Evolutionary conservation across 2,113 vertebrate genomes (phyloP).

Genomic region (Cynoglossus semilaevis): DNA sequence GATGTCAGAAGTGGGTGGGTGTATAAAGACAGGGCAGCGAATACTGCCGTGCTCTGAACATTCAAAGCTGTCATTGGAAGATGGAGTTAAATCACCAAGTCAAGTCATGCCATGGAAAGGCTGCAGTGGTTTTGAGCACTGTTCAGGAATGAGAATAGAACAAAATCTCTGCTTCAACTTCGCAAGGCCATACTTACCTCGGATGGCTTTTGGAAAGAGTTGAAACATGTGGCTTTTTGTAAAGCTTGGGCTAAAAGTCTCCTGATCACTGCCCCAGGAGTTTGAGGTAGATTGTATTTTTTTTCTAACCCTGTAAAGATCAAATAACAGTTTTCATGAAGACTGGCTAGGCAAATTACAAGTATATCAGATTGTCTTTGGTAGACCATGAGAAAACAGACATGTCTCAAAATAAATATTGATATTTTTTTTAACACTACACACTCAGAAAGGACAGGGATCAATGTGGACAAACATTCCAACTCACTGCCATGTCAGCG

Average conservation of each 20-base stretch:
- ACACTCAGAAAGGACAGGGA: not conserved
- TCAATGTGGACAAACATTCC: not conserved
- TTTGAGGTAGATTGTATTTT: not conserved
- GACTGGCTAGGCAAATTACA: too few relatives aligned
- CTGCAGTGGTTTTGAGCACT: conserved; percentile 51
- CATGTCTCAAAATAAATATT: too few relatives aligned
- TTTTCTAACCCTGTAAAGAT: too few relatives aligned
- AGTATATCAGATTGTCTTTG: too few relatives aligned
- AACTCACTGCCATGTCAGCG: conserved; percentile 19
- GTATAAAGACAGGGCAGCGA: too few relatives aligned
- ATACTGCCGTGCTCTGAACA: conserved; percentile 27
- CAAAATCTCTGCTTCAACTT: conserved; percentile 35
- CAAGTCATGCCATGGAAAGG: conserved; percentile 69
- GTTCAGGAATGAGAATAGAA: conserved; percentile 39
- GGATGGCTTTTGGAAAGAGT: conserved; percentile 23
- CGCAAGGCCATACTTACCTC: conserved; percentile 10
- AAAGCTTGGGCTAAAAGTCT: conserved; percentile 3
- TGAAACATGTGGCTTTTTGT: conserved; percentile 23
- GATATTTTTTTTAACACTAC: not conserved
- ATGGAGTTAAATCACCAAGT: conserved; percentile 61
- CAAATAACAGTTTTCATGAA: too few relatives aligned
- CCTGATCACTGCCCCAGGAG: not conserved
- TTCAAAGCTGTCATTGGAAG: conserved; percentile 45
- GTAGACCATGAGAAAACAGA: too few relatives aligned
- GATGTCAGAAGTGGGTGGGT: too few relatives aligned